Percentiles rank a stretch among this genome's conserved stretches.
These are phyloP conservation scores for Allacma fusca DNA, from an alignment of 2,888 invertebrate genomes.

Conservation along the genomic window DNA sequence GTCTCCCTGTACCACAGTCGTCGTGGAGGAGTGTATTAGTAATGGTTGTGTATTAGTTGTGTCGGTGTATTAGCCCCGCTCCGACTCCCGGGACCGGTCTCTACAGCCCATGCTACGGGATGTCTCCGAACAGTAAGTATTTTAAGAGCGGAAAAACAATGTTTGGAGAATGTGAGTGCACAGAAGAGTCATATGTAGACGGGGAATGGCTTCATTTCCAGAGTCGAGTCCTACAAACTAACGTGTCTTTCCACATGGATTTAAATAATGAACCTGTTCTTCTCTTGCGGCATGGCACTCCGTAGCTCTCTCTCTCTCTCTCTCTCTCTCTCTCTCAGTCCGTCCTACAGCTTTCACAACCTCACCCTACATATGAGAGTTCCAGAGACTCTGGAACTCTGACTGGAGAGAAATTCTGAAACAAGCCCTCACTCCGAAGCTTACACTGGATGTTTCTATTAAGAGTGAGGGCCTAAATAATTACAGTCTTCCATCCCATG, in stretches of 20 bases:
- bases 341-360: too few relatives aligned
- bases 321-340: too few relatives aligned
- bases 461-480: constrained; percentile 18
- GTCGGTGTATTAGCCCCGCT: too few relatives aligned
- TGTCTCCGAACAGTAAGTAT: not conserved
- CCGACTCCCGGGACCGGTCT: too few relatives aligned
- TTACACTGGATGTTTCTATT: not conserved
- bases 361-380: too few relatives aligned
- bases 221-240: not conserved
- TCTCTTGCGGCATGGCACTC: not conserved
- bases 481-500: not conserved
- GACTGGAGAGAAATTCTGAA: not conserved
- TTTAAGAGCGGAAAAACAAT: constrained; percentile 6
- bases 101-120: too few relatives aligned
- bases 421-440: not conserved
- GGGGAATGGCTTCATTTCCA: not conserved
- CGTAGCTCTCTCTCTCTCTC: not conserved
- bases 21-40: too few relatives aligned
- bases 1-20: not conserved
- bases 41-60: too few relatives aligned
- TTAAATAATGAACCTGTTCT: constrained; percentile 27
- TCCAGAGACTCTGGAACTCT: too few relatives aligned
- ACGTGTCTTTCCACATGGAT: constrained; percentile 10
- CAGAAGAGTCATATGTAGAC: not conserved
- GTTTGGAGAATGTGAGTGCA: too few relatives aligned